Base-by-base conservation (phyloP, 2,797 vertebrate genomes). In the Danio tinwini region DNA sequence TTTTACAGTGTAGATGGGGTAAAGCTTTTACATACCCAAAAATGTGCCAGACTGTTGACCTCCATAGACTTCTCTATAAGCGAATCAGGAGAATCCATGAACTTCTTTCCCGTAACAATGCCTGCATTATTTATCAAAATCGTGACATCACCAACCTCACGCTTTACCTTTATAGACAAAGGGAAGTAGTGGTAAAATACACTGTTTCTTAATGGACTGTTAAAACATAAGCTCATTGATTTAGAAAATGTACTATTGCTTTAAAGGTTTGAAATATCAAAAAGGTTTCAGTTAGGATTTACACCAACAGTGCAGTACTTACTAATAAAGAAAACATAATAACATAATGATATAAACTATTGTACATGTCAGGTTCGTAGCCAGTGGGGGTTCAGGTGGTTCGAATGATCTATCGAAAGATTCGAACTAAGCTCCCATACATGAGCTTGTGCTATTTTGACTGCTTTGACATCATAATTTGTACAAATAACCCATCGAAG, bases 41-140 rank as follows among this genome's bases (percentile, higher is more conserved):
- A 93, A 84, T 95, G 94, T 81, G 95, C 92, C 87, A 94, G 88
- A 80, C 78, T 73, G 81, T 96, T 96, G 76, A 96, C 94, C 45
- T 92, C 88, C 53, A 96, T 88, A 10, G 90, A 90, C 86, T 95
- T 96, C 87, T 95, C 91, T 21, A 95, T 5, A 14, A 93, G 88
- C 0, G 88, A 21, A 80, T 96, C 95, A 11, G 95, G 92, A 81
- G 45, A 86, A 8, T 94, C 87, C 2, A 94, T 82, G 72, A 96
- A 92, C 0, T 5, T 85, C 70, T 84, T 92, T 74, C 94, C 94
- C 5, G 84, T 92, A 45, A 95, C 93, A 10, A 95, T 45, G 11
- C 95, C 94, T 2, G 94, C 95, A 42, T 95, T 95, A 81, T 96
- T 96, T 84, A 96, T 87, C 5, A 96, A 85, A 78, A 96, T 94